A percentile compares a stretch with the other conserved stretches of the same genome.
Evolutionary conservation across 64 coral and sea anemone species (phyloP).

Genomic region (Cladopsammia gracilis): DNA sequence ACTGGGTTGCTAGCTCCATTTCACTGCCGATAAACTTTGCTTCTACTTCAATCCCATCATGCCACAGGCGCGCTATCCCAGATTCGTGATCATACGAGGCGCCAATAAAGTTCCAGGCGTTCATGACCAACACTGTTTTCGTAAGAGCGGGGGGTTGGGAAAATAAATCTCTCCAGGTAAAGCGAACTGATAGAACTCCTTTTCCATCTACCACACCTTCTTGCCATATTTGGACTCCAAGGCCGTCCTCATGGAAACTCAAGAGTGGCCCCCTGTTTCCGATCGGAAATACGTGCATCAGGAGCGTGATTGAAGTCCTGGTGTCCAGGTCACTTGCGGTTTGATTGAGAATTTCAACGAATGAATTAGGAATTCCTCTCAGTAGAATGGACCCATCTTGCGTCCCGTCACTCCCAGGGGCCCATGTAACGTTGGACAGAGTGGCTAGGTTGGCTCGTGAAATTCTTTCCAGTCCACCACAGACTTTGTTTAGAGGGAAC

Average conservation of each 20-base stretch:
- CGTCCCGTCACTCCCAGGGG: constrained; percentile 21
- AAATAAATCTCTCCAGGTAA: constrained; percentile 41
- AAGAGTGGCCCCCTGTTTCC: constrained; percentile 72
- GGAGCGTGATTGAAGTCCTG: constrained; percentile 63
- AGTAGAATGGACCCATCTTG: constrained; percentile 30
- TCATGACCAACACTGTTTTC: constrained; percentile 52
- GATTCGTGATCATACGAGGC: constrained; percentile 73
- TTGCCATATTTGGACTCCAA: constrained; percentile 80
- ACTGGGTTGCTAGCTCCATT: constrained; percentile 80
- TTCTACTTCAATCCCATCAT: constrained; percentile 76
- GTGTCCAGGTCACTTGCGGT: constrained; percentile 55
- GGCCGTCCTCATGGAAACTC: constrained; percentile 43
- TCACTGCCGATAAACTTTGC: constrained; percentile 15
- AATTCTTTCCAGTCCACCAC: constrained; percentile 34
- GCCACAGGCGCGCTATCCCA: constrained; percentile 73
- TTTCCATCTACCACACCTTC: constrained; percentile 51
- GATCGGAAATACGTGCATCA: constrained; percentile 65
- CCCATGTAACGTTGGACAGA: constrained; percentile 6
- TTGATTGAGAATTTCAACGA: constrained; percentile 57
- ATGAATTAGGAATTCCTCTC: constrained; percentile 52
- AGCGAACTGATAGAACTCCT: constrained; percentile 47
- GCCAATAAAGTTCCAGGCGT: constrained; percentile 85
- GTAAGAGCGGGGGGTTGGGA: not conserved
- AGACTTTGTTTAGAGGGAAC: constrained; percentile 55
- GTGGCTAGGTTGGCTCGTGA: constrained; percentile 59